Evolutionary conservation across 2,888 invertebrate species (phyloP), one percentile per base, ranked within the genome.

Genomic region (Phortica magna): DNA sequence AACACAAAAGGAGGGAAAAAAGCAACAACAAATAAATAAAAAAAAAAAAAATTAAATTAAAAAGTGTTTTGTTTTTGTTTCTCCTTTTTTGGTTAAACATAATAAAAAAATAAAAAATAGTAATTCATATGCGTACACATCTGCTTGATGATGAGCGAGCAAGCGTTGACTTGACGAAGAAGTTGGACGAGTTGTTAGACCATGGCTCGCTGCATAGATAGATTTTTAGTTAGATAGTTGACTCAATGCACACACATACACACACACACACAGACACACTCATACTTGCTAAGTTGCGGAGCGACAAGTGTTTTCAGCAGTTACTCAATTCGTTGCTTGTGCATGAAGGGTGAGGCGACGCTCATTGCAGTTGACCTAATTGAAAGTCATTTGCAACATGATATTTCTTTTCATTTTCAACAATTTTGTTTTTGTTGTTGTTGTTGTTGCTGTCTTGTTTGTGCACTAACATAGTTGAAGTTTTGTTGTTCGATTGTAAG

Each of bases 231-330:
- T 48, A 48, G 17, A 68, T 42, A 68, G 48, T 48, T 71, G 22
- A 7, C 19, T 22, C 7, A n/a, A 10, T 61, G 22, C 31, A 48
- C 48, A 48, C 48, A 48, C 14, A 48, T 2, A 48, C 48, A 48
- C 48, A 48, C 48, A 48, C 48, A 2, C 48, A 48, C 48, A 48
- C 48, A 43, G 43, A 48, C 6, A 43, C 43, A 39, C 42, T 42
- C 7, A 31, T 6, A 42, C 67, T 42, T 19, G 67, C 19, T 39
- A 67, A 71, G 12, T 55, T 31, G 70, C 22, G 31, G 53, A 55
- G 70, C 70, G 70, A 71, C 70, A 71, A 71, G 70, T 71, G 70
- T 71, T 71, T 71, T 71, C 70, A 71, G 55, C 53, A 71, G 70
- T 55, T 65, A 48, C 48, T 22, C 22, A 61, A 7, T 61, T 19